These are phyloP conservation scores for Hypomecis atomaria DNA, from an alignment of 2,888 invertebrate species.

Conservation along the genomic window DNA sequence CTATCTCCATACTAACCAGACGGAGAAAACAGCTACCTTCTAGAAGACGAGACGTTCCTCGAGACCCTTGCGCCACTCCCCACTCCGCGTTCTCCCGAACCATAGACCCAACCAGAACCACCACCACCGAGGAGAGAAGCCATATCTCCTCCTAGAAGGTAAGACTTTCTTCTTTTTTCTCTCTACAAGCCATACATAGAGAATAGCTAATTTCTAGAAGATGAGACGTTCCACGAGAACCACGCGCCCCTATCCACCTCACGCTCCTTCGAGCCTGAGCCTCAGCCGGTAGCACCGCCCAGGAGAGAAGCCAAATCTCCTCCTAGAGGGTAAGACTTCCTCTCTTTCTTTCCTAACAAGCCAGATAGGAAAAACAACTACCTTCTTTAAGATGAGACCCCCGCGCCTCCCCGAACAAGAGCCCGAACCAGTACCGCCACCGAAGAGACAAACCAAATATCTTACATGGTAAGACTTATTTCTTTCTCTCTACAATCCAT, in stretches of 20 bases:
- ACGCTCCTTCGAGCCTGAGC: slow-evolving; percentile 60
- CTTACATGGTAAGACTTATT: too few species aligned
- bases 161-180: too few species aligned
- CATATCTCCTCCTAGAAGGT: slow-evolving; percentile 43
- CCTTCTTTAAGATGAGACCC: too few species aligned
- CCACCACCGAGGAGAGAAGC: slow-evolving; percentile 25
- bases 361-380: too few species aligned
- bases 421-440: too few species aligned
- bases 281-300: slow-evolving; percentile 7
- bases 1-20: too few species aligned
- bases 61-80: slow-evolving; percentile 69
- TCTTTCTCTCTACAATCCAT: slow-evolving; percentile 42
- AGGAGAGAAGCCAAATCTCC: slow-evolving; percentile 44
- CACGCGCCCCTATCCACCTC: slow-evolving; percentile 71
- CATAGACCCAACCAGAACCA: slow-evolving; percentile 38
- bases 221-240: slow-evolving; percentile 78
- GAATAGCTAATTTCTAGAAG: slow-evolving; percentile 66
- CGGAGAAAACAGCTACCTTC: too few species aligned
- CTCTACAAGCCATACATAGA: slow-evolving; percentile 40
- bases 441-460: slow-evolving; percentile 40
- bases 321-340: slow-evolving; percentile 47
- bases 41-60: slow-evolving; percentile 54
- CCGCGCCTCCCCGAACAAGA: too few species aligned
- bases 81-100: slow-evolving; percentile 29
- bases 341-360: too few species aligned